These are phyloP conservation scores for Drosophila cardini DNA, from an alignment of 1,140 invertebrate genomes.

Conservation along the genomic window DNA sequence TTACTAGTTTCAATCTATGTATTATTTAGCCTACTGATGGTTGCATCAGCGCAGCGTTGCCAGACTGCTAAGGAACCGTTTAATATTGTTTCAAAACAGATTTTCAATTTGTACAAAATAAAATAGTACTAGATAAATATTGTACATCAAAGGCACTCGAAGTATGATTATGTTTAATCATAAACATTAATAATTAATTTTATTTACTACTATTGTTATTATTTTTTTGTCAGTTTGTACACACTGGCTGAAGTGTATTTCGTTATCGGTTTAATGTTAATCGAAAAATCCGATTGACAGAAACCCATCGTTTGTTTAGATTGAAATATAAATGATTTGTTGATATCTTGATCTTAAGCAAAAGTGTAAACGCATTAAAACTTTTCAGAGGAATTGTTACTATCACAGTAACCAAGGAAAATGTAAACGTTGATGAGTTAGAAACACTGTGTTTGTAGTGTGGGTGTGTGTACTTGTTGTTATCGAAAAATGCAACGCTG, in stretches of 20 bases:
- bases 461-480: constrained; percentile 56
- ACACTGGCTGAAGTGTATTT: constrained; percentile 22
- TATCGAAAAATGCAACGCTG: constrained; percentile 64
- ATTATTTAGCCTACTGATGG: constrained; percentile 40
- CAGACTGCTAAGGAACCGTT: constrained; percentile 2
- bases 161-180: not conserved
- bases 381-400: not conserved
- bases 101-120: not conserved
- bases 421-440: not conserved
- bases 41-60: constrained; percentile 51
- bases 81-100: not conserved
- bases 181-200: not conserved
- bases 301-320: not conserved
- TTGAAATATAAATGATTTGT: not conserved
- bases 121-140: not conserved
- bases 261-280: not conserved
- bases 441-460: constrained; percentile 37
- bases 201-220: not conserved
- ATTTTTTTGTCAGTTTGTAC: constrained; percentile 1
- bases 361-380: not conserved
- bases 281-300: not conserved
- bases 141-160: not conserved
- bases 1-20: constrained; percentile 20
- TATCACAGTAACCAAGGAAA: not conserved
- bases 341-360: not conserved